These are phyloP conservation scores for Chironomus tepperi DNA, from an alignment of 1,140 invertebrate species.

Conservation along the genomic window DNA sequence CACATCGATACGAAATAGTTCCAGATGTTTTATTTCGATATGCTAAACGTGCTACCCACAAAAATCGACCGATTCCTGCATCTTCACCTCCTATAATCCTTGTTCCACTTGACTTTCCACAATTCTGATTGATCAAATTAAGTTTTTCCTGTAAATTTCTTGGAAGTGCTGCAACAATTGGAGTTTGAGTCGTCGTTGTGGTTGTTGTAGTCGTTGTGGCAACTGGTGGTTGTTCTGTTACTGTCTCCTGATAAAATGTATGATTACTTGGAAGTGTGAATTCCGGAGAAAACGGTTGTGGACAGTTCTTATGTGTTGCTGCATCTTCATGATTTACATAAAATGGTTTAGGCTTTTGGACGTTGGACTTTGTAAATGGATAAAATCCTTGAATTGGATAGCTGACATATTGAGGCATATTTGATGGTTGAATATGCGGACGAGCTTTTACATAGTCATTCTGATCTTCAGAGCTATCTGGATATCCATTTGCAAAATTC, in stretches of 20 bases:
- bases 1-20: constrained; percentile 46
- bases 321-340: constrained; percentile 26
- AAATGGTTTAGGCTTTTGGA: neutral
- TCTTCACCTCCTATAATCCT: constrained; percentile 54
- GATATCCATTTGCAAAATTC: neutral
- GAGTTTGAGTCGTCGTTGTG: neutral
- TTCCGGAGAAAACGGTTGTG: constrained; percentile 23
- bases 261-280: constrained; percentile 25
- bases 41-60: constrained; percentile 58
- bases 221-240: neutral
- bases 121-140: constrained; percentile 35
- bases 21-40: constrained; percentile 45
- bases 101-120: constrained; percentile 46
- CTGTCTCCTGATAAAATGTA: constrained; percentile 21
- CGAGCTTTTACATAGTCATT: neutral
- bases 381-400: neutral
- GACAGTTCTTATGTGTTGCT: constrained; percentile 25
- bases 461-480: neutral
- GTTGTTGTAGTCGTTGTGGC: neutral
- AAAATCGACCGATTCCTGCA: constrained; percentile 52
- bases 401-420: neutral
- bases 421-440: neutral
- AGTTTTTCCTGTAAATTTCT: neutral
- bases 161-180: neutral
- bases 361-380: neutral